Conservation (phyloP, 2,888 invertebrate species). For the Marronus borbonicus region DNA sequence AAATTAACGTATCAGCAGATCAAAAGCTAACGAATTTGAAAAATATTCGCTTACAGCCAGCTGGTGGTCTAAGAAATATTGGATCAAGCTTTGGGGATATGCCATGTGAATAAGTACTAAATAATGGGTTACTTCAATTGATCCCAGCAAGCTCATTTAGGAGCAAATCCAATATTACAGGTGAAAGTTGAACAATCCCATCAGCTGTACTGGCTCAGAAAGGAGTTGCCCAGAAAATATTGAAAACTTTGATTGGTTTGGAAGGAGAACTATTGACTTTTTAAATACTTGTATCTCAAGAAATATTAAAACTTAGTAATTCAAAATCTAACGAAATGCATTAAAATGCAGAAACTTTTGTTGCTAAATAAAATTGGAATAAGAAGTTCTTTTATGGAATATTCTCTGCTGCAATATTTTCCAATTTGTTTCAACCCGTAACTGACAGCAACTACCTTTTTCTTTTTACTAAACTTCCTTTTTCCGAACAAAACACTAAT, state of each 20-base stretch:
- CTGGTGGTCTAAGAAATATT: constrained; percentile 72
- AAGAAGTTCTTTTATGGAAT: not conserved
- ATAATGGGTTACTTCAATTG: constrained; percentile 85
- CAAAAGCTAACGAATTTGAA: too few species aligned
- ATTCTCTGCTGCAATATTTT: not conserved
- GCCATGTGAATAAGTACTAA: constrained; percentile 84
- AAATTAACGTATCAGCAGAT: too few species aligned
- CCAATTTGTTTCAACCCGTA: not conserved
- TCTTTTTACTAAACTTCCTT: constrained; percentile 6
- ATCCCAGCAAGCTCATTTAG: constrained; percentile 70
- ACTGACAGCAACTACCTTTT: not conserved
- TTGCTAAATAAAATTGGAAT: too few species aligned
- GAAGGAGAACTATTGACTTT: too few species aligned
- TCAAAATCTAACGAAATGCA: too few species aligned
- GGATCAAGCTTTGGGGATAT: constrained; percentile 69
- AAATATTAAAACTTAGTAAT: too few species aligned
- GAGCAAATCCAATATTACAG: constrained; percentile 54
- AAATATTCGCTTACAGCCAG: constrained; percentile 71
- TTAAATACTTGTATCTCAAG: too few species aligned
- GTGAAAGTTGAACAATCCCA: constrained; percentile 59
- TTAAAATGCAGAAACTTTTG: too few species aligned
- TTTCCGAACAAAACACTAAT: constrained; percentile 26
- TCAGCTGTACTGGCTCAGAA: constrained; percentile 13
- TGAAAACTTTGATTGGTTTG: too few species aligned
- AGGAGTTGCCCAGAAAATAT: too few species aligned